Evolutionary conservation across 1,140 invertebrate genomes (phyloP).

Genomic region (Brachionus angularis): DNA sequence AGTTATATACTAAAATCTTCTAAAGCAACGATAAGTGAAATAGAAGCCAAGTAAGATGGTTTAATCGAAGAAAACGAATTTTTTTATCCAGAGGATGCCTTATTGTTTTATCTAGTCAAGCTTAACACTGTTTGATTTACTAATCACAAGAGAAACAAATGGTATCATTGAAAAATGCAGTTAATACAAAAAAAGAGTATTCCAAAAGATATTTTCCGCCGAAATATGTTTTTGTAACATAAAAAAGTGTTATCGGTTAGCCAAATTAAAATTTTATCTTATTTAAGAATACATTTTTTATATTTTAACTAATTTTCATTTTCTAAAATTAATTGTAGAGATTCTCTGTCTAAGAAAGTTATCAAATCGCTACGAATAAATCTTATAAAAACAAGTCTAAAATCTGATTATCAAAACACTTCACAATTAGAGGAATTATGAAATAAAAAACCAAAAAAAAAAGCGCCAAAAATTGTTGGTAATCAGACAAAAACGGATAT

Average conservation of each 20-base stretch:
- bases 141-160: conserved; percentile 27
- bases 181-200: conserved; percentile 26
- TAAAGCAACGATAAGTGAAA: too few relatives aligned
- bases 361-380: background rate
- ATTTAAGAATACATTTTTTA: conserved; percentile 3
- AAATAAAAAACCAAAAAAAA: conserved; percentile 17
- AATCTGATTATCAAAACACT: conserved; percentile 21
- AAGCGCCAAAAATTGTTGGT: conserved; percentile 13
- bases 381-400: background rate
- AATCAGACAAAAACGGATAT: conserved; percentile 23
- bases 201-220: conserved; percentile 24
- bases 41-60: too few relatives aligned
- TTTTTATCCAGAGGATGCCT: conserved; percentile 8
- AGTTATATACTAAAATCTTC: too few relatives aligned
- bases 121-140: conserved; percentile 7
- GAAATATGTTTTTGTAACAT: conserved; percentile 30
- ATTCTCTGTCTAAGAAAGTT: conserved; percentile 12
- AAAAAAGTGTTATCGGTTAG: conserved; percentile 32
- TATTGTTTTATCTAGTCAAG: conserved; percentile 37
- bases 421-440: conserved; percentile 22
- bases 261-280: background rate
- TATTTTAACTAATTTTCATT: conserved; percentile 14
- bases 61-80: conserved; percentile 24
- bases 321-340: conserved; percentile 19
- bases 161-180: conserved; percentile 31